Conservation (phyloP, 2,888 invertebrate species). For the Tinea trinotella region DNA sequence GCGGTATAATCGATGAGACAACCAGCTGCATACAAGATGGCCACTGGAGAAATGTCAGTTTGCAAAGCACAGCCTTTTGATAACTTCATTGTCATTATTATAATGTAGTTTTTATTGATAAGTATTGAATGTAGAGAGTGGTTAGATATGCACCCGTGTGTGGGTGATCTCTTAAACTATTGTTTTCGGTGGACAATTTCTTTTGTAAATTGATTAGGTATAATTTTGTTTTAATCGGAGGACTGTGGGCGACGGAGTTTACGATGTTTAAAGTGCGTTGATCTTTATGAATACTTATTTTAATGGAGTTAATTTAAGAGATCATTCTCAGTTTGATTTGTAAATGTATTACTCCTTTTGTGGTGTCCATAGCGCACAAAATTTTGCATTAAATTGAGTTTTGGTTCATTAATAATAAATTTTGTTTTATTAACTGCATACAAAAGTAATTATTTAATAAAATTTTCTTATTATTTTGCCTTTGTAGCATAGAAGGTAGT, state of each 20-base stretch:
- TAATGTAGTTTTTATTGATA: slow-evolving; percentile 1
- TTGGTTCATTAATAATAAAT: too few species aligned
- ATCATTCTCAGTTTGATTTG: too few species aligned
- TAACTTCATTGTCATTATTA: slow-evolving; percentile 39
- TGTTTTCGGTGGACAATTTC: background rate
- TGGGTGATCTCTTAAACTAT: background rate
- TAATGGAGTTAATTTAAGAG: too few species aligned
- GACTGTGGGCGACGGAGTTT: background rate
- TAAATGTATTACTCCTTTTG: too few species aligned
- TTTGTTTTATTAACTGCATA: too few species aligned
- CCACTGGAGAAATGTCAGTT: slow-evolving; percentile 29
- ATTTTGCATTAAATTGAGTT: too few species aligned
- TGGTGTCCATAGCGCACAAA: too few species aligned
- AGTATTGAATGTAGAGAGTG: too few species aligned
- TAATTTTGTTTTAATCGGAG: background rate
- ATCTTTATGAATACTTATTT: background rate
- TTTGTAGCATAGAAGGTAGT: too few species aligned
- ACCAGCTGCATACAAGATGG: slow-evolving; percentile 38
- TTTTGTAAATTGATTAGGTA: background rate
- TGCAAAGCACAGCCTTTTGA: slow-evolving; percentile 26
- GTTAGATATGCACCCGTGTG: background rate
- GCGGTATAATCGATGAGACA: slow-evolving; percentile 37
- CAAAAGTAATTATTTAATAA: too few species aligned
- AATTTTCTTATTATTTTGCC: too few species aligned
- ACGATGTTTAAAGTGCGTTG: background rate